Evolutionary conservation across 2,113 vertebrate species (phyloP), one percentile per base, ranked within the genome.

Genomic region (Montifringilla adamsi): DNA sequence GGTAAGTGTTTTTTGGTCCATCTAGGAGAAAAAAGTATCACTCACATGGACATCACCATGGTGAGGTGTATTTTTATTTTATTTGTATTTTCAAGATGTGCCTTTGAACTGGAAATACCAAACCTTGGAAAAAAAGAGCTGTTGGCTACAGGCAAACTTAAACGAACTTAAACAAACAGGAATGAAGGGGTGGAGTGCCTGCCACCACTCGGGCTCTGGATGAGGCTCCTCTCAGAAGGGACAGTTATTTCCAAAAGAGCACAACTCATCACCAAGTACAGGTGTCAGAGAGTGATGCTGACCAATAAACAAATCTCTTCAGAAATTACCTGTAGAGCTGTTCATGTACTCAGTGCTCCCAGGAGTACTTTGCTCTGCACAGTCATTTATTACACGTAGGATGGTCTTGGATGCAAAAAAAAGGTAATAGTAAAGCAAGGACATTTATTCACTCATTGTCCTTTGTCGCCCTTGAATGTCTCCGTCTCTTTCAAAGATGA

Each of bases 1-100:
- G 17, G 20, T 30, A 3, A 10, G 0, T 66, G 5, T 4, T 70
- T 80, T 86, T 81, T 92, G 39, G 30, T 81, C 31, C 41, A 17
- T 35, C 13, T 33, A 59, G 28, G 46, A 55, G n/a, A 30, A 39
- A 17, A 19, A 27, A 35, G n/a, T 15, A 43, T 17, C 60, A 28
- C 0, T 0, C 66, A 31, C 20, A 4, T 5, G 21, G 30, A 49
- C 31, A 7, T 87, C 35, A 17, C 53, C 0, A 0, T 33, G 31
- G 15, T 43, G 39, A 73, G 70, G 31, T 37, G 9, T 13, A 11
- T 9, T 59, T 35, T 59, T 59, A 35, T 59, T 59, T 35, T 26
- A 11, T 66, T 27, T 39, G 15, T 59, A 33, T 80, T 77, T 77
- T 73, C 76, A 49, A 27, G 46, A 44, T 56, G 19, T 13, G 46